Conservation (phyloP, 2,113 vertebrate genomes). For the Chaetorhynchus papuensis region DNA sequence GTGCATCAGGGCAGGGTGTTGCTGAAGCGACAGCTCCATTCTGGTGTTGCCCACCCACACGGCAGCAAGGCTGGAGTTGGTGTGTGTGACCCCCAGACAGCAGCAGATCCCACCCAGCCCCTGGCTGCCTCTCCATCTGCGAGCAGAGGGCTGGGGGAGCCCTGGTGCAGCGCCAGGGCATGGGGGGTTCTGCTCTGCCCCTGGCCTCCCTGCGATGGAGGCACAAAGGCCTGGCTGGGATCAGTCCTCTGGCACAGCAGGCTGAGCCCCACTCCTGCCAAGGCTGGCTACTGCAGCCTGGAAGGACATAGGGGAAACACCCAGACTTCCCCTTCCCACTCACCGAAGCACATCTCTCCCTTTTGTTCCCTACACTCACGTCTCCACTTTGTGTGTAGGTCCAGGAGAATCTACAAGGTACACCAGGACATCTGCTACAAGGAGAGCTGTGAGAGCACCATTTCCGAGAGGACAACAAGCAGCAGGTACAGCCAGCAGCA, state of each 20-base stretch:
- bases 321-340: neutral
- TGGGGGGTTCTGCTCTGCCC: neutral
- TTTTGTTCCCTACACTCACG: neutral
- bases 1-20: neutral
- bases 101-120: neutral
- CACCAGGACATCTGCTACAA: constrained; percentile 88
- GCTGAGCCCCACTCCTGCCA: neutral
- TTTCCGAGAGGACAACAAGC: constrained; percentile 59
- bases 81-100: neutral
- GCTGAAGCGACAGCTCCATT: neutral
- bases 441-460: constrained; percentile 83
- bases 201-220: rapidly evolving
- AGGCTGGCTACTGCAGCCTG: neutral
- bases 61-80: neutral
- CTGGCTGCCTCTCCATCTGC: neutral
- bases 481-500: constrained; percentile 66
- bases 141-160: neutral
- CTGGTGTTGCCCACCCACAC: rapidly evolving
- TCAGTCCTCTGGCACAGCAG: neutral
- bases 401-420: constrained; percentile 85
- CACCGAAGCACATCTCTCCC: neutral
- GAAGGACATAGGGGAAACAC: neutral
- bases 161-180: neutral
- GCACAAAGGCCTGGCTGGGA: neutral
- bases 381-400: constrained; percentile 74